Conservation (phyloP, 2,888 invertebrate species). For the Synergus umbraculus region DNA sequence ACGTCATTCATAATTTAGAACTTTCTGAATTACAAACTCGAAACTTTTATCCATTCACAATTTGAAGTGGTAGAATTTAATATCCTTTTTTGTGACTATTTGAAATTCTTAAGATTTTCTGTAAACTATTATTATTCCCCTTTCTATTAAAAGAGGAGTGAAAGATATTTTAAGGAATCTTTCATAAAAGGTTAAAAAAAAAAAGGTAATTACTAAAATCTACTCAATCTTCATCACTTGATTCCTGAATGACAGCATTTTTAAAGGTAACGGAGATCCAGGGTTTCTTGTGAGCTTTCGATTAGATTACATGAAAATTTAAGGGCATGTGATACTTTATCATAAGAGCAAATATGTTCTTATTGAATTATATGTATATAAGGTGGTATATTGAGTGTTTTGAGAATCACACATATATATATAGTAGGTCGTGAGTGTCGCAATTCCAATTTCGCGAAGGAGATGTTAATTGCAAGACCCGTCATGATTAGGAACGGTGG, state of each 20-base stretch:
- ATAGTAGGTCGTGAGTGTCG: not conserved
- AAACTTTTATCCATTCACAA: not conserved
- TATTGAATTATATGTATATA: too few species aligned
- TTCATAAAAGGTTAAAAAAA: not conserved
- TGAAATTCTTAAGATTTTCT: not conserved
- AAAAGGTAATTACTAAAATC: not conserved
- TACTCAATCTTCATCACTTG: not conserved
- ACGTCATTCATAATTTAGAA: slow-evolving; percentile 18
- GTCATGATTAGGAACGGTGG: slow-evolving; percentile 35
- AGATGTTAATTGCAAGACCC: slow-evolving; percentile 42
- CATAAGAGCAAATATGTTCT: too few species aligned
- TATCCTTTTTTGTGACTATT: not conserved
- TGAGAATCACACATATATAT: too few species aligned
- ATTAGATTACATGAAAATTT: not conserved
- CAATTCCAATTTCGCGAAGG: not conserved
- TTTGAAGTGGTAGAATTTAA: not conserved
- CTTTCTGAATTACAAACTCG: not conserved
- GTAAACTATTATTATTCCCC: not conserved
- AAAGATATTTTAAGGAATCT: not conserved
- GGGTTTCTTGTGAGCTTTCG: not conserved
- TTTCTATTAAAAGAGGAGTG: too few species aligned
- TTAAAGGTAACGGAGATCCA: not conserved
- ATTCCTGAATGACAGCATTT: not conserved
- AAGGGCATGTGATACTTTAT: too few species aligned
- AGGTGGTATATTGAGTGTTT: too few species aligned